Evolutionary conservation across 1,140 invertebrate genomes (phyloP), one percentile per base, ranked within the genome.

Genomic region (Drosophila elegans): DNA sequence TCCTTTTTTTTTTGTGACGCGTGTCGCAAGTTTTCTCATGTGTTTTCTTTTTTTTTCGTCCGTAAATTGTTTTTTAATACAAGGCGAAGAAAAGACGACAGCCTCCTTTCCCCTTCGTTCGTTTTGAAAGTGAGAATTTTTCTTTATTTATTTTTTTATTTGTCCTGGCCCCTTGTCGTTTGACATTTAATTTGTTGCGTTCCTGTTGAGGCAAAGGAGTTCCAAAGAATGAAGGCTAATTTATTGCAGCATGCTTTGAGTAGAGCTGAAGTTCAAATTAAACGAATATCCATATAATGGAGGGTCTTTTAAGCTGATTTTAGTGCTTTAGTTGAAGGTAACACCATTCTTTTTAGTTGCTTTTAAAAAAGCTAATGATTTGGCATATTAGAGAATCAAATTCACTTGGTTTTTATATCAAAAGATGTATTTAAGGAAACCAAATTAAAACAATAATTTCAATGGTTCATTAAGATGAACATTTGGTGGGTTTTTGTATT

Each of bases 41-140:
- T 86, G 90, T 86, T 73, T 69, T 71, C 4, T 69, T 4, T 27
- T 29, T 29, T 13, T 34, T 25, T 16, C 11, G 38, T 13, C 27
- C 55, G 80, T 57, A 89, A 91, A 91, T 91, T 80, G 84, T 78
- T 91, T 91, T 91, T 91, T 91, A 90, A 91, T 91, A 91, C 72
- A 64, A 52, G 32, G 39, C 48, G 48, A 73, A 36, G 48, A 49
- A 72, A 53, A 61, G 49, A 21, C n/a, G 49, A 36, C 27, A 56
- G 38, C 29, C 29, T 7, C 5, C 29, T 32, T 32, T n/a, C 39
- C 32, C 25, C 13, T 10, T 21, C 48, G 13, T n/a, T 25, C 63
- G 32, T 45, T 57, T 55, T 27, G 41, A 61, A 82, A 82, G 68
- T 82, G 79, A 57, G 57, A 72, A 80, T 34, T 68, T 76, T 62